phyloP scores from a whole-genome alignment of 2,888 invertebrate species.

The Cheilosia pagana region DNA sequence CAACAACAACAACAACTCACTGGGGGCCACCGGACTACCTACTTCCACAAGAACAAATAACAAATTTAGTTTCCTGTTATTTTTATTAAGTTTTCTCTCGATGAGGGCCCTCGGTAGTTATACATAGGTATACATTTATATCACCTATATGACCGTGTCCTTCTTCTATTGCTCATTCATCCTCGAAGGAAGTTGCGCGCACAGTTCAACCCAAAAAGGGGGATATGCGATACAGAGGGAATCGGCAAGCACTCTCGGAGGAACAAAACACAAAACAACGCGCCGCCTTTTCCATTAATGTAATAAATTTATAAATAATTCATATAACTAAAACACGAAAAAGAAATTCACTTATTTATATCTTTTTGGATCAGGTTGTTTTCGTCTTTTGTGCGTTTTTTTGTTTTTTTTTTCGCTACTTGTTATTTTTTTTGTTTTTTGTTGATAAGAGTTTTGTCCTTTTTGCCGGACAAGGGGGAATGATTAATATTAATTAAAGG shows the following conservation, averaged over 20 bases:
- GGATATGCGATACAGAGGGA: conserved; percentile 5
- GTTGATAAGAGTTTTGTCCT: conserved; percentile 55
- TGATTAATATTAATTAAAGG: conserved; percentile 68
- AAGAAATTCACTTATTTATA: conserved; percentile 74
- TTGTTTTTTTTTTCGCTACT: background rate
- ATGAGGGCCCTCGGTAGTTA: conserved; percentile 2
- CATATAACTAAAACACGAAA: conserved; percentile 77
- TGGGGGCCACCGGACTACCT: background rate
- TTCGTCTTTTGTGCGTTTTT: conserved; percentile 5
- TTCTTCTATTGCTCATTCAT: conserved; percentile 70
- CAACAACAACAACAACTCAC: conserved; percentile 11
- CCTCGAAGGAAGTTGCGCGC: conserved; percentile 55
- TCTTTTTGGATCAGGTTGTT: conserved; percentile 50
- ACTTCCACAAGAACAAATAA: conserved; percentile 30
- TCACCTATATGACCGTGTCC: conserved; percentile 40
- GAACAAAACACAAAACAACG: conserved; percentile 55
- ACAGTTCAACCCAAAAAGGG: conserved; percentile 16
- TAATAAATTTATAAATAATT: conserved; percentile 78
- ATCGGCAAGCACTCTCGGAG: conserved; percentile 15
- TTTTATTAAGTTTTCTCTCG: conserved; percentile 31
- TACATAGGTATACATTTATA: background rate
- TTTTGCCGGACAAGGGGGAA: conserved; percentile 33
- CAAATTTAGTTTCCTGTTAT: conserved; percentile 44
- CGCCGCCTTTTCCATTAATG: conserved; percentile 76
- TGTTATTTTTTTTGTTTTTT: background rate